These are phyloP conservation scores for Dromiciops gliroides DNA, from an alignment of 2,113 vertebrate species.

Conservation along the genomic window DNA sequence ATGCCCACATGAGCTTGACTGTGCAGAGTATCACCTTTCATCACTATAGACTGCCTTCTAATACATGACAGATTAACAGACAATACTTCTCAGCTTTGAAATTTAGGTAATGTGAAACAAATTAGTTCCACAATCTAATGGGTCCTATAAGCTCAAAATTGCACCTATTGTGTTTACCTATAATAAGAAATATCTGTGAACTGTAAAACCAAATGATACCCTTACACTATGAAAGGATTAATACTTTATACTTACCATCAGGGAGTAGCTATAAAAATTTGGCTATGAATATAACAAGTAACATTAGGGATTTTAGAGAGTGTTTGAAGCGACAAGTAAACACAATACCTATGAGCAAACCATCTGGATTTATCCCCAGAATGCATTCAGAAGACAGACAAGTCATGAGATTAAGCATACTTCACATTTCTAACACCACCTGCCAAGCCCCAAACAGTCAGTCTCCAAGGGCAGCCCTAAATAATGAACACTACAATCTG, in stretches of 20 bases:
- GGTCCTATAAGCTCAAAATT: not conserved
- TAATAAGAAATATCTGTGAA: constrained; percentile 19
- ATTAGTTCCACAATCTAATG: not conserved
- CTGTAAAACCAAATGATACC: not conserved
- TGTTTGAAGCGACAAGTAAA: constrained; percentile 50
- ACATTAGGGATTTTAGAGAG: constrained; percentile 37
- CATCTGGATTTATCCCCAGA: constrained; percentile 62
- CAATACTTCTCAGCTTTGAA: not conserved
- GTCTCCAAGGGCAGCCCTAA: constrained; percentile 29
- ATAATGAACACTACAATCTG: constrained; percentile 14
- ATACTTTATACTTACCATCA: constrained; percentile 32
- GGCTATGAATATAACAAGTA: constrained; percentile 13
- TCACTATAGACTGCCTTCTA: not conserved
- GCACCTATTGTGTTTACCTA: not conserved
- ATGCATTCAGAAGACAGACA: constrained; percentile 55
- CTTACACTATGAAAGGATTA: constrained; percentile 33
- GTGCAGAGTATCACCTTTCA: not conserved
- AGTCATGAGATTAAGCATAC: constrained; percentile 37
- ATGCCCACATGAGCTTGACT: not conserved
- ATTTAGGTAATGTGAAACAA: not conserved
- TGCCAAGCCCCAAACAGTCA: constrained; percentile 26
- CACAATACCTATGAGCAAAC: constrained; percentile 47
- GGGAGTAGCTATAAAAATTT: not conserved
- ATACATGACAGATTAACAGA: not conserved
- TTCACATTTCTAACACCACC: constrained; percentile 48